A percentile compares a stretch with the other conserved stretches of the same genome.
These are phyloP conservation scores for Drosophila subquinaria DNA, from an alignment of 2,888 invertebrate species.

Conservation along the genomic window DNA sequence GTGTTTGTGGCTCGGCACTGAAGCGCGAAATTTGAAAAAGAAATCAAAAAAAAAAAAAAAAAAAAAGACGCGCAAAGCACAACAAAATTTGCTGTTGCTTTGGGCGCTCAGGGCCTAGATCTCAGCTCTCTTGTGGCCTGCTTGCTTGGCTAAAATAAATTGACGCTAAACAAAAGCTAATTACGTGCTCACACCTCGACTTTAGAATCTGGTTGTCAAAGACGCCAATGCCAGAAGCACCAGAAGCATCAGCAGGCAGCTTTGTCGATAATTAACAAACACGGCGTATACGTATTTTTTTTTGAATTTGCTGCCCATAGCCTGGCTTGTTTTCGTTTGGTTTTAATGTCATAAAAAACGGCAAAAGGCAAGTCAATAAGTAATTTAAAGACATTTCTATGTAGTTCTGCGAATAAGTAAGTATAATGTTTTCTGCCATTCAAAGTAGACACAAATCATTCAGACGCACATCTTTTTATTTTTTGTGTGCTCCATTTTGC, in stretches of 20 bases:
- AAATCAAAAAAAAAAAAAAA: constrained; percentile 12
- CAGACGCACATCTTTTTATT: constrained; percentile 26
- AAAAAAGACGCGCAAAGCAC: constrained; percentile 30
- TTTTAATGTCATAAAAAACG: constrained; percentile 19
- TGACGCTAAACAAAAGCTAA: constrained; percentile 63
- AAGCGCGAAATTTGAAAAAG: constrained; percentile 61
- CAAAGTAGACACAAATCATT: constrained; percentile 38
- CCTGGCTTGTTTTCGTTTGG: neutral
- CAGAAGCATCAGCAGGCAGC: constrained; percentile 16
- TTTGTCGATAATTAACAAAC: constrained; percentile 57
- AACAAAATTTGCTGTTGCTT: constrained; percentile 34
- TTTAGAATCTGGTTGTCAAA: constrained; percentile 55
- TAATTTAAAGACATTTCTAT: constrained; percentile 19
- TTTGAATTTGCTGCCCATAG: constrained; percentile 10
- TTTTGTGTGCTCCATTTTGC: constrained; percentile 38
- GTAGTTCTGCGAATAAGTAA: constrained; percentile 13
- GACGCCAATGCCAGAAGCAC: constrained; percentile 39
- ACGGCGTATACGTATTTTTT: constrained; percentile 45
- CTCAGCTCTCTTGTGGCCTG: constrained; percentile 38
- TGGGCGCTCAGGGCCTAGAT: constrained; percentile 41
- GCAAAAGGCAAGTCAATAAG: neutral
- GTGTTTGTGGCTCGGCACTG: constrained; percentile 43
- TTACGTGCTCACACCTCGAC: constrained; percentile 57
- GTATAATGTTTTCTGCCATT: constrained; percentile 29
- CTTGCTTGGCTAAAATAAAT: constrained; percentile 40